Evolutionary conservation across 2,797 vertebrate species (phyloP).

Genomic region (Eospalax fontanierii): DNA sequence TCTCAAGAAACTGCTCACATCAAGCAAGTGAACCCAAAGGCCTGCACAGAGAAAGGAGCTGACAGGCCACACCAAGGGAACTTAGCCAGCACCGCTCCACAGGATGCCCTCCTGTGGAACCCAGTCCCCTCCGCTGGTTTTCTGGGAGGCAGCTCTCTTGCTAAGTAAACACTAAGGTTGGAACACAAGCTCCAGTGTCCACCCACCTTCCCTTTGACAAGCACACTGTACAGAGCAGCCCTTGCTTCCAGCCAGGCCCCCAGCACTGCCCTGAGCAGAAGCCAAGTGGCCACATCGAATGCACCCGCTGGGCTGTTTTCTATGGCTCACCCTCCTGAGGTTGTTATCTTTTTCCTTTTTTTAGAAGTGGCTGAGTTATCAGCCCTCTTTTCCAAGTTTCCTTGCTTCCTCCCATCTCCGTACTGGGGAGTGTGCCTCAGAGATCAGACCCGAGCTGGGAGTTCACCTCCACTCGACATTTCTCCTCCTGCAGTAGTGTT

Average conservation of each 20-base stretch:
- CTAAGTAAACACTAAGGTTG: slow-evolving; percentile 54
- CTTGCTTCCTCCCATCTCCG: not conserved
- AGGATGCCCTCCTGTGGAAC: not conserved
- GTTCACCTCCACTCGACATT: slow-evolving; percentile 78
- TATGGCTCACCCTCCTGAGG: slow-evolving; percentile 30
- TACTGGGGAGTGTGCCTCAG: not conserved
- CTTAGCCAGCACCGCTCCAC: accelerated
- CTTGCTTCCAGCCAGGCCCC: slow-evolving; percentile 37
- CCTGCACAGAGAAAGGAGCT: not conserved
- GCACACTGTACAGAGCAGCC: not conserved
- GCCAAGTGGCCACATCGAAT: not conserved
- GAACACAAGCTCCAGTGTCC: slow-evolving; percentile 48
- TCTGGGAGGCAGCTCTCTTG: slow-evolving; percentile 14
- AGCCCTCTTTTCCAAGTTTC: slow-evolving; percentile 57
- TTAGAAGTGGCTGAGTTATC: slow-evolving; percentile 79
- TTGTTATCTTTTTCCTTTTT: slow-evolving; percentile 73
- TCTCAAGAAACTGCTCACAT: not conserved
- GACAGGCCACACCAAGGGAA: not conserved
- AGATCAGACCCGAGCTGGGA: slow-evolving; percentile 50
- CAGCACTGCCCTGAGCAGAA: slow-evolving; percentile 17
- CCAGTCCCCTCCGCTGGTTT: not conserved
- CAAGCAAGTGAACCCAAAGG: not conserved
- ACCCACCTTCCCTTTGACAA: slow-evolving; percentile 58
- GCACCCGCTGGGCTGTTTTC: slow-evolving; percentile 45
- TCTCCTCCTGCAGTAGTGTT: slow-evolving; percentile 50